Evolutionary conservation across 1,140 invertebrate species (phyloP).

Genomic region (Drosophila truncata): DNA sequence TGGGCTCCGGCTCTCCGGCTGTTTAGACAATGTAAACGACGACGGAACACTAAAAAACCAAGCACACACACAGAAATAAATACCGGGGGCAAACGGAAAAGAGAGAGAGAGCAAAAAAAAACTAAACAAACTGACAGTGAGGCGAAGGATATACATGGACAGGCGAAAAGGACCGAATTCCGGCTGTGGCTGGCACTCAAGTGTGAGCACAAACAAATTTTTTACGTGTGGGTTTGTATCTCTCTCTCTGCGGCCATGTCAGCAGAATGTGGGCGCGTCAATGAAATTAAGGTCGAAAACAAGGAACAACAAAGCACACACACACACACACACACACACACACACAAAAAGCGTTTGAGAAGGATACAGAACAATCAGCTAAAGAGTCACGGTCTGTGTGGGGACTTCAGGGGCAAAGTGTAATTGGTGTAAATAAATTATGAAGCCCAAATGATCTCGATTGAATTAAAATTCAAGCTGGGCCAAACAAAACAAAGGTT

Average conservation of each 20-base stretch:
- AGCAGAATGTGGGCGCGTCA: conserved; percentile 72
- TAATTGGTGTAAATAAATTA: conserved; percentile 50
- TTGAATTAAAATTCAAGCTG: conserved; percentile 44
- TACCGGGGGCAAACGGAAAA: conserved; percentile 9
- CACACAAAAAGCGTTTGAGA: conserved; percentile 26
- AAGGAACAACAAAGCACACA: conserved; percentile 18
- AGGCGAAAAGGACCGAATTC: conserved; percentile 34
- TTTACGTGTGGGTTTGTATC: conserved; percentile 45
- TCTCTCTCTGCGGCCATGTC: conserved; percentile 36
- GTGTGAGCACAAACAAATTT: conserved; percentile 70
- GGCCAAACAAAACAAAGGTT: background rate
- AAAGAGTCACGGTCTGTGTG: conserved; percentile 25
- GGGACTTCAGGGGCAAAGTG: conserved; percentile 29
- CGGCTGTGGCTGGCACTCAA: conserved; percentile 59
- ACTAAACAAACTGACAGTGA: conserved; percentile 77
- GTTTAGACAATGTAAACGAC: conserved; percentile 83
- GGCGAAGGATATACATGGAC: conserved; percentile 24
- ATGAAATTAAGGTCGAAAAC: conserved; percentile 68
- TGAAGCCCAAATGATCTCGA: conserved; percentile 39
- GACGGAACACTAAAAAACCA: conserved; percentile 55
- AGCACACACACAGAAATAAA: conserved; percentile 20
- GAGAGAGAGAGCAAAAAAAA: conserved; percentile 44
- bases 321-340: conserved; percentile 2
- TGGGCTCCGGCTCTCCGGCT: conserved; percentile 62
- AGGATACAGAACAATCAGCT: conserved; percentile 50